A percentile compares a stretch with the other conserved stretches of the same genome.
Evolutionary conservation across 2,888 invertebrate genomes (phyloP).

Genomic region (Scelioninae gen. 1): DNA sequence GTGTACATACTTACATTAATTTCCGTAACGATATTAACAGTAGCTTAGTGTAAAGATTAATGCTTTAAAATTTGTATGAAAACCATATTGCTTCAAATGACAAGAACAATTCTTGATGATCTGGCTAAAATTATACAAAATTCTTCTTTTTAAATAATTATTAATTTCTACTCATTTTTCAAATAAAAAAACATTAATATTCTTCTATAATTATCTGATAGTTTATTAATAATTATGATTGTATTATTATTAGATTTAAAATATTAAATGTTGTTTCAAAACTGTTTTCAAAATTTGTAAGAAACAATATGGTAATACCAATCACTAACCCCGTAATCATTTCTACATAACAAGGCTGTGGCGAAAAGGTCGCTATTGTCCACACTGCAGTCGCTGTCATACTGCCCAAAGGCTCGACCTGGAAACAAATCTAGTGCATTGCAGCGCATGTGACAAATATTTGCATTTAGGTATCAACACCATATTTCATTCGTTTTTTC

Average conservation of each 20-base stretch:
- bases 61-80: constrained; percentile 48
- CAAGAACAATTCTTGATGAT: constrained; percentile 21
- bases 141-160: background rate
- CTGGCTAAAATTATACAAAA: background rate
- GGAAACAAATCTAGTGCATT: constrained; percentile 85
- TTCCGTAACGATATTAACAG: constrained; percentile 27
- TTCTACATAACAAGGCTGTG: constrained; percentile 86
- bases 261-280: constrained; percentile 8
- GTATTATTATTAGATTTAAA: background rate
- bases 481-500: constrained; percentile 75
- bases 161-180: background rate
- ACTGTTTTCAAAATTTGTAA: constrained; percentile 36
- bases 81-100: constrained; percentile 72
- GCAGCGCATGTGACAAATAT: constrained; percentile 85
- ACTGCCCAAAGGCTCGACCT: constrained; percentile 88
- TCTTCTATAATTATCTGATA: background rate
- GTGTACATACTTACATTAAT: constrained; percentile 31
- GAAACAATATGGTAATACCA: constrained; percentile 72
- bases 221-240: background rate
- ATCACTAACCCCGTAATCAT: constrained; percentile 79
- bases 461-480: constrained; percentile 85
- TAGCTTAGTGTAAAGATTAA: constrained; percentile 27
- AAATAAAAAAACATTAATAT: background rate
- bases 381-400: constrained; percentile 89
- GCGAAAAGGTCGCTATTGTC: constrained; percentile 90